These are phyloP conservation scores for Medauroidea extradentata DNA, from an alignment of 1,140 invertebrate genomes.

Conservation along the genomic window DNA sequence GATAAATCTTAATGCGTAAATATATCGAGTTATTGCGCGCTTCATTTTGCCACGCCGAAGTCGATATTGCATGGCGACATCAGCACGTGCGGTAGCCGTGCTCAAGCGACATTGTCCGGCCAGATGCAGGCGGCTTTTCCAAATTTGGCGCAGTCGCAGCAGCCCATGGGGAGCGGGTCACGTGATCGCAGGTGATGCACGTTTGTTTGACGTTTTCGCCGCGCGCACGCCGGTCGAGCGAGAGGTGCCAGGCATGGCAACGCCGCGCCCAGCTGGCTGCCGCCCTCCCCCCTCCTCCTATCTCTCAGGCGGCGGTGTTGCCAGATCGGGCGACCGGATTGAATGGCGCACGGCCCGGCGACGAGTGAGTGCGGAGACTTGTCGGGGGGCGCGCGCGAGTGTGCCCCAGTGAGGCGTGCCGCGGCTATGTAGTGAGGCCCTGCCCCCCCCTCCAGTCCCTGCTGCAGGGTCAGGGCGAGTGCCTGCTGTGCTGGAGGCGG, in stretches of 20 bases:
- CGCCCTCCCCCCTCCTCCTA: slow-evolving; percentile 17
- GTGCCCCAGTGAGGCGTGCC: too few species aligned
- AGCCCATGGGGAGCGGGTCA: neutral
- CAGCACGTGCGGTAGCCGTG: too few species aligned
- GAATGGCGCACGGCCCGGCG: too few species aligned
- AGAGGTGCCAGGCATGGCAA: neutral
- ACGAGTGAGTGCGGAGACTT: too few species aligned
- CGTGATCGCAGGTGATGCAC: slow-evolving; percentile 2
- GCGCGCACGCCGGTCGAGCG: neutral
- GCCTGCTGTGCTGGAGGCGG: neutral
- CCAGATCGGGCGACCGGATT: neutral
- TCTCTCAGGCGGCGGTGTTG: neutral
- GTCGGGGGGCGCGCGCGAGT: too few species aligned
- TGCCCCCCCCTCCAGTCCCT: neutral
- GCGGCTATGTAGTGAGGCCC: too few species aligned
- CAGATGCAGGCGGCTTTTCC: too few species aligned
- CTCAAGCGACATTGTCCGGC: too few species aligned
- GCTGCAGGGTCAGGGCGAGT: neutral
- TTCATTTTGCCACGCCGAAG: too few species aligned
- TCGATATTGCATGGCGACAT: too few species aligned
- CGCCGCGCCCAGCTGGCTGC: slow-evolving; percentile 14
- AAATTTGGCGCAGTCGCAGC: neutral
- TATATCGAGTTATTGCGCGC: too few species aligned
- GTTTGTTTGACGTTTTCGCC: slow-evolving; percentile 4
- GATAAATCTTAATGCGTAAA: too few species aligned